Conservation (phyloP, 2,888 invertebrate genomes). For the Macaria liturata region DNA sequence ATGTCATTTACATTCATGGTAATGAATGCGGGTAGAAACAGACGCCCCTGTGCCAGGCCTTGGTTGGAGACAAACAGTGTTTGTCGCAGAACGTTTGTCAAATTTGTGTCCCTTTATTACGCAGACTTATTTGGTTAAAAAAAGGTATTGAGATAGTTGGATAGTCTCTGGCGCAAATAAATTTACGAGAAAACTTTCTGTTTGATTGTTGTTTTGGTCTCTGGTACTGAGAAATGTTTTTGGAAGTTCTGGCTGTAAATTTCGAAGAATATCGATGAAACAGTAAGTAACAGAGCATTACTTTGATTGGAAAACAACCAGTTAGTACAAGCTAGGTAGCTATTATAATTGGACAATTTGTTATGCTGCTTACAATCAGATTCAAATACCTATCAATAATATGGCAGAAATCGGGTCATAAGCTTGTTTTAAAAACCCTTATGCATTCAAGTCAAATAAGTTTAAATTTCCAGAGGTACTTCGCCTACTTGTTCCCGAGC, state of each 20-base stretch:
- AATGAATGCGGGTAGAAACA: conserved; percentile 13
- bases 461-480: background rate
- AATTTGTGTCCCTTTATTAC: conserved; percentile 25
- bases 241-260: no score
- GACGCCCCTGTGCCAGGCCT: conserved; percentile 6
- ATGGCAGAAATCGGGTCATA: no score
- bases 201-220: background rate
- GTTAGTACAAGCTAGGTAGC: no score
- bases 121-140: conserved; percentile 1
- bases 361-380: no score
- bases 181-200: background rate
- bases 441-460: no score
- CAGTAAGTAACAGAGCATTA: no score
- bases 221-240: background rate
- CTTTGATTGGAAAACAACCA: no score
- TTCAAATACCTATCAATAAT: no score
- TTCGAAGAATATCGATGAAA: no score
- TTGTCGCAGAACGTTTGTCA: conserved; percentile 16
- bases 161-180: background rate
- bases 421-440: no score
- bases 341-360: no score
- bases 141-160: conserved; percentile 8
- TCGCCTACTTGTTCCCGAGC: conserved; percentile 2
- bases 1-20: conserved; percentile 12
- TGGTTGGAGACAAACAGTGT: conserved; percentile 18